Evolutionary conservation across 2,797 vertebrate species (phyloP), one percentile per base, ranked within the genome.

Genomic region (Acanthurus tractus): DNA sequence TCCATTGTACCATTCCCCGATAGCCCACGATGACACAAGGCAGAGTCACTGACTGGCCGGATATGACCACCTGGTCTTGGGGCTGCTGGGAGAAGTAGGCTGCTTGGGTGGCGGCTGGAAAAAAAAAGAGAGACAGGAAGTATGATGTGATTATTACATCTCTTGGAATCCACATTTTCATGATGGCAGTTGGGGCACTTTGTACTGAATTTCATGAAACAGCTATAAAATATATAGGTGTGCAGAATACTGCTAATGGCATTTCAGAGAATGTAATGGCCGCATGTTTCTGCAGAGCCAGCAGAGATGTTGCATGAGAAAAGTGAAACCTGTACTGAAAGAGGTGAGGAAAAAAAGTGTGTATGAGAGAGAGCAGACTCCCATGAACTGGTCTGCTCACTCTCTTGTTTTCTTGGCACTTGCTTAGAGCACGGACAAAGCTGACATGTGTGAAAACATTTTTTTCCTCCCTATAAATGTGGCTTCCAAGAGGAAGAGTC

Each of bases 1-100:
- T 97, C 97, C 97, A 98, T 75, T 97, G 97, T 63, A 98, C 97
- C 93, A 97, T 96, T 45, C 96, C 96, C 57, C 92, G 86, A 76
- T 97, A 97, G 0, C 96, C 95, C 52, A 96, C 93, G 17, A 97
- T 95, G 64, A 95, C 95, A 46, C 97, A 97, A 40, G 95, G 95
- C 23, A 97, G 91, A 4, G 95, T 96, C 70, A 97, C 96, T 0
- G 96, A 96, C 55, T 94, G 94, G n/a, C 96, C 96, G 2, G 95
- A 82, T 34, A 97, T 92, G 17, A 96, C 96, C 63, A 96, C 95
- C 87, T 96, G 90, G 91, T 97, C 96, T 69, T 96, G 94, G 1
- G 97, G 97, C 86, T 97, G 96, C 91, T 97, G 96, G 76, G 96
- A 96, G 83, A 98, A 98, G 91, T 97, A 96, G 71, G 97, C 96